phyloP scores from a whole-genome alignment of 1,140 invertebrate species.

The Coptotermes formosanus region DNA sequence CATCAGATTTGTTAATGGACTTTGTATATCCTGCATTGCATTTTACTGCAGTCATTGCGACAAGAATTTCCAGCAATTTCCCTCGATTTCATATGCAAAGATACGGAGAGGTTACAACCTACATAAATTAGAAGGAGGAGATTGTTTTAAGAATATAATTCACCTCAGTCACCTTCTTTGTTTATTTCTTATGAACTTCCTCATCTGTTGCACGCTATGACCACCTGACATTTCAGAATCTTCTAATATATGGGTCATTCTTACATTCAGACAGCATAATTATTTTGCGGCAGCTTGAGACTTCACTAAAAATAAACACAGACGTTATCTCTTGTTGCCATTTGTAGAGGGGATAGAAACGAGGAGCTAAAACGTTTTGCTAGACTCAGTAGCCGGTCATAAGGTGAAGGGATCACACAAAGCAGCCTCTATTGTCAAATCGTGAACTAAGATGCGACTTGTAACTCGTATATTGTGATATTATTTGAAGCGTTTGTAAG shows the following conservation, averaged over 20 bases:
- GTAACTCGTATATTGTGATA: too few species aligned
- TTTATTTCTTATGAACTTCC: background rate
- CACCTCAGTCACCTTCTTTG: background rate
- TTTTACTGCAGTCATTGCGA: background rate
- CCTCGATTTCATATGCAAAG: background rate
- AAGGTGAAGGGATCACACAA: background rate
- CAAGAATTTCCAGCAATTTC: background rate
- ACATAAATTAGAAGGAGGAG: background rate
- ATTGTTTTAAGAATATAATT: slow-evolving; percentile 1
- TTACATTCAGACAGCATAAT: background rate
- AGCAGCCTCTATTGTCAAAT: background rate
- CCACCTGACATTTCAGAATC: background rate
- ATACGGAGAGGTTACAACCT: background rate
- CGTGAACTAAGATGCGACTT: too few species aligned
- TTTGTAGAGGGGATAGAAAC: background rate
- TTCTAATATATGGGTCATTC: background rate
- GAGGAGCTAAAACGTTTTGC: background rate
- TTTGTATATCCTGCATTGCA: background rate
- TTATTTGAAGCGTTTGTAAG: too few species aligned
- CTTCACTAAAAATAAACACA: slow-evolving; percentile 8
- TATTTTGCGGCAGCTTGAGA: background rate
- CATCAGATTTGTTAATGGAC: background rate
- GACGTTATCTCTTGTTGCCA: background rate
- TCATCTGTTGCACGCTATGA: background rate
- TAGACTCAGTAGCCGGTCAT: background rate